Evolutionary conservation across 2,113 vertebrate genomes (phyloP), one percentile per base, ranked within the genome.

Genomic region (Castor canadensis): DNA sequence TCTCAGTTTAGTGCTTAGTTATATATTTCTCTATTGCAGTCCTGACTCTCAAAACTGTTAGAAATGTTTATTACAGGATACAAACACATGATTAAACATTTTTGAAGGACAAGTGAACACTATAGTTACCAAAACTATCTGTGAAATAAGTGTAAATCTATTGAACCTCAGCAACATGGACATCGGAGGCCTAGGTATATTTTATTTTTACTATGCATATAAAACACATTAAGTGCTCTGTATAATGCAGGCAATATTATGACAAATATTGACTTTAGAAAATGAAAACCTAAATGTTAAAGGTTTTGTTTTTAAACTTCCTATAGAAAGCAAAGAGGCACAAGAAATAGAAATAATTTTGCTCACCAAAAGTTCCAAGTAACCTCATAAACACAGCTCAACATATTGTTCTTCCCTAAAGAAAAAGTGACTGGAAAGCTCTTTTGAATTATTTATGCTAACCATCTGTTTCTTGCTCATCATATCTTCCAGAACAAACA

Each of bases 381-480:
- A 97, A 95, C 91, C 87, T 96, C 97, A 88, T 93, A 91, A 96
- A 95, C 91, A 91, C 47, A 94, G 91, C 87, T 94, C 82, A 56
- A 58, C 58, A 64, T 85, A 45, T 47, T 96, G 72, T 95, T 98
- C 96, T 83, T 76, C 81, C 79, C 93, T 85, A 89, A 97, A 97
- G 92, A 98, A n/a, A n/a, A n/a, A 98, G 89, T 95, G 94, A 94
- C 83, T 96, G 67, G 47, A 85, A 90, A 96, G 45, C 87, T 95
- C 28, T 94, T 97, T 97, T 94, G 95, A 97, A 97, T 91, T 97
- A 96, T 98, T 98, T 98, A 96, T 95, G 95, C 85, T 77, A 89
- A 92, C 97, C 98, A 98, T 98, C 97, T 98, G 97, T 79, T 98
- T 95, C 69, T 97, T 95, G 73, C 94, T 96, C 87, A 96, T 96